Percentiles rank a stretch among this genome's conserved stretches.
Evolutionary conservation across 2,797 vertebrate species (phyloP).

Genomic region (Labeo calbasu): DNA sequence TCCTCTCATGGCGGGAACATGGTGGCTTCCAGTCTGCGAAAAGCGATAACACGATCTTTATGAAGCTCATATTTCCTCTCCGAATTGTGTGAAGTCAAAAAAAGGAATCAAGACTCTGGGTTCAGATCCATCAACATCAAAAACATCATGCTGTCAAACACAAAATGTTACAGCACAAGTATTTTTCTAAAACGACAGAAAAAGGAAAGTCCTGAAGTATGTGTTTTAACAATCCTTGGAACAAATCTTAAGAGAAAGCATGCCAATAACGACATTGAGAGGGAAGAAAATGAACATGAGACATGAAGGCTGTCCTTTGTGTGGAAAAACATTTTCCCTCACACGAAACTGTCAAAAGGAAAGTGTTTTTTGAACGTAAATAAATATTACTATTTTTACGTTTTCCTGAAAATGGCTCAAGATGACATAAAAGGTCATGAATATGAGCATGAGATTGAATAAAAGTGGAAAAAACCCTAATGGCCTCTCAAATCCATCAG

Average conservation of each 20-base stretch:
- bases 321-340: slow-evolving; percentile 5
- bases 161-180: slow-evolving; percentile 1
- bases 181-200: slow-evolving; percentile 7
- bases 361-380: neutral
- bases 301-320: neutral
- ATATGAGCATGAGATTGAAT: slow-evolving; percentile 58
- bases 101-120: slow-evolving; percentile 11
- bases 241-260: neutral
- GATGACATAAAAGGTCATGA: slow-evolving; percentile 60
- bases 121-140: slow-evolving; percentile 23
- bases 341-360: neutral
- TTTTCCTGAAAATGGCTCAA: slow-evolving; percentile 55
- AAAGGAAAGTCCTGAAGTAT: slow-evolving; percentile 8
- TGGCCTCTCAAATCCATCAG: slow-evolving; percentile 68
- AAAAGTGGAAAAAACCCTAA: slow-evolving; percentile 54
- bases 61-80: slow-evolving; percentile 23
- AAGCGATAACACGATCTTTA: slow-evolving; percentile 54
- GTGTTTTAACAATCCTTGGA: neutral
- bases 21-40: slow-evolving; percentile 37
- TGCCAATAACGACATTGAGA: slow-evolving; percentile 6
- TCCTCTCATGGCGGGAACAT: slow-evolving; percentile 54
- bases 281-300: neutral
- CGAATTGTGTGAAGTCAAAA: neutral
- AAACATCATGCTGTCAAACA: neutral
- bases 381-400: neutral